Evolutionary conservation across 1,140 invertebrate genomes (phyloP), one percentile per base, ranked within the genome.

Genomic region (Apis laboriosa): DNA sequence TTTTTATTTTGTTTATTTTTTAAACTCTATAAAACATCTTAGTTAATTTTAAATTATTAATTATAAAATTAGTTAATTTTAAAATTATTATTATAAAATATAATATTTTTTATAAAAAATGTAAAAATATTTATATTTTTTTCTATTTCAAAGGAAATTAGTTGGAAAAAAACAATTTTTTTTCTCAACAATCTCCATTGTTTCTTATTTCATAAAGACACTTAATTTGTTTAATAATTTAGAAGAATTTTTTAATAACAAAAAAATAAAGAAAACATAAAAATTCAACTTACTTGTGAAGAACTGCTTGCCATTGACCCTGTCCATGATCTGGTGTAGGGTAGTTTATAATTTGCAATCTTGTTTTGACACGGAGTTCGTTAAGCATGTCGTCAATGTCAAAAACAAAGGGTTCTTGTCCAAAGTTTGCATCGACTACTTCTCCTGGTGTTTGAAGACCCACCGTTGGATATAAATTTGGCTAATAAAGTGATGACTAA

Each of bases 351-450:
- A 99, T 98, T 86, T 97, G 97, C 87, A 96, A 94, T 89, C 96
- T 96, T 58, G 97, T 98, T 90, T 97, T 95, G 75, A 96, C 96
- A 86, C 97, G 95, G 91, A 99, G 95, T 94, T 99, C 98, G 91
- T 97, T 96, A 95, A 99, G 97, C 97, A 99, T 99, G 90, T 99
- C 98, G 92, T 99, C 97, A 89, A 99, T 99, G 95, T 99, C 98
- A 95, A 99, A 99, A 84, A 98, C 96, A 95, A 99, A 99, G 15
- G 98, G 98, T 88, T 97, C 96, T 92, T 99, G 98, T 1, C 99
- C 99, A 94, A 99, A 99, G 95, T 99, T 99, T 5, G 99, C 98
- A 94, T 99, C 98, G 17, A 99, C 98, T 55, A 99, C 97, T 95
- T 99, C 99, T 66, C 98, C 99, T 1, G 99, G 98, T 67, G 99